Evolutionary conservation across 2,797 vertebrate genomes (phyloP), one percentile per base, ranked within the genome.

Genomic region (Steatocranus sp.): DNA sequence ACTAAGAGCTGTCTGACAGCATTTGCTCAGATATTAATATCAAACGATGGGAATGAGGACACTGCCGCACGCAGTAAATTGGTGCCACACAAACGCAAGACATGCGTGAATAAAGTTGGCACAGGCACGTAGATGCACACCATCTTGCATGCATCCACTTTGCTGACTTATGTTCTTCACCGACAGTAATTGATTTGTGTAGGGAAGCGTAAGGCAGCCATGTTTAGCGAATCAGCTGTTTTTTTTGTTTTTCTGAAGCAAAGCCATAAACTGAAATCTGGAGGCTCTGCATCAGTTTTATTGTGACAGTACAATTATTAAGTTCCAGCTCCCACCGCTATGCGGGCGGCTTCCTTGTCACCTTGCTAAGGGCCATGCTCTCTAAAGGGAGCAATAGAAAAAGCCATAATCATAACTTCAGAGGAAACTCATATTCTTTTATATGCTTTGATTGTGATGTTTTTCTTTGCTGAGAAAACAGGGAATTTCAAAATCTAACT

Each of bases 241-340:
- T 70, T 51, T 43, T 20, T 46, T 84, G 17, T 86, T 80, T 48
- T 87, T 88, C 84, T 75, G 73, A 85, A 80, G 70, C 87, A 2
- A 43, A 9, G 66, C 87, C 79, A 79, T 91, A 87, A 93, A 93
- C 48, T 78, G 86, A 88, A 87, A 90, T 88, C 76, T 83, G 83
- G 85, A 88, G 89, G 82, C 89, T 84, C 82, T 94, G 91, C 89
- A 94, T 94, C 93, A 93, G 86, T 94, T 94, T 94, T 94, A 96
- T 94, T 90, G 91, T 92, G 93, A 93, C 94, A 94, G 90, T 78
- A 88, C 89, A 93, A 94, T 95, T 94, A 95, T 93, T 87, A 94
- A 93, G 91, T 89, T 86, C 76, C 87, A 41, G 86, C 90, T 92
- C 89, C 86, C 88, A 80, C 88, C 75, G 89, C 86, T 83, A 5